These are phyloP conservation scores for Pagetopsis macropterus DNA, from an alignment of 2,797 vertebrate genomes.

Conservation along the genomic window DNA sequence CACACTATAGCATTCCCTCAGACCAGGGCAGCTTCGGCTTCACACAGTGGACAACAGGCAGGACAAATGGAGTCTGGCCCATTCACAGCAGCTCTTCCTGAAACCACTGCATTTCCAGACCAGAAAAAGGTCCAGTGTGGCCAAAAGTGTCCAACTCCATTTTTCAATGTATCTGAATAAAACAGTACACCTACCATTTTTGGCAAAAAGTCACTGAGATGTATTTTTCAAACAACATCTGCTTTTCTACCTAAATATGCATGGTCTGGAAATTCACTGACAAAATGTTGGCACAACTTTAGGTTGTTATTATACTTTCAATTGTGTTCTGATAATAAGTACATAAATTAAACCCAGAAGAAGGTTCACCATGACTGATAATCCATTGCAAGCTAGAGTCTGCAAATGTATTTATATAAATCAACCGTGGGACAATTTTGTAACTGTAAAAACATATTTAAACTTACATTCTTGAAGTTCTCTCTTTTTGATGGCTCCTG, in stretches of 20 bases:
- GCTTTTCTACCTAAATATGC: not conserved
- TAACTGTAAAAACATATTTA: not conserved
- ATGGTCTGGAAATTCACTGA: not conserved
- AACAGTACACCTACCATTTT: not conserved
- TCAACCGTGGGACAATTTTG: not conserved
- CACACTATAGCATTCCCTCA: conserved; percentile 67
- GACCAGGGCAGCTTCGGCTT: conserved; percentile 68
- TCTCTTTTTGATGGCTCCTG: too few relatives aligned
- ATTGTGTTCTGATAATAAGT: not conserved
- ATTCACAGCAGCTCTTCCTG: conserved; percentile 45
- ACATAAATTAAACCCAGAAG: not conserved
- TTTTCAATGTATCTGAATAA: conserved; percentile 1
- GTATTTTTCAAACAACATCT: not conserved
- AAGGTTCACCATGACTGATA: not conserved
- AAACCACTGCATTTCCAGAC: not conserved
- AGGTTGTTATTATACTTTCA: not conserved
- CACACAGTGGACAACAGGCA: conserved; percentile 52
- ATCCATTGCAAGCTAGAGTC: not conserved
- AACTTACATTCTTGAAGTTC: too few relatives aligned
- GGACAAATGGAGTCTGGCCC: conserved; percentile 50
- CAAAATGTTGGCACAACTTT: too few relatives aligned
- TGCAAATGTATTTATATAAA: not conserved
- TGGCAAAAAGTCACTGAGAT: not conserved
- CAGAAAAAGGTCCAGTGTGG: not conserved
- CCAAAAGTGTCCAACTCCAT: conserved; percentile 5